Percentiles rank a stretch among this genome's conserved stretches.
Conservation (phyloP, 2,888 invertebrate species). For the Nomada fabriciana region DNA sequence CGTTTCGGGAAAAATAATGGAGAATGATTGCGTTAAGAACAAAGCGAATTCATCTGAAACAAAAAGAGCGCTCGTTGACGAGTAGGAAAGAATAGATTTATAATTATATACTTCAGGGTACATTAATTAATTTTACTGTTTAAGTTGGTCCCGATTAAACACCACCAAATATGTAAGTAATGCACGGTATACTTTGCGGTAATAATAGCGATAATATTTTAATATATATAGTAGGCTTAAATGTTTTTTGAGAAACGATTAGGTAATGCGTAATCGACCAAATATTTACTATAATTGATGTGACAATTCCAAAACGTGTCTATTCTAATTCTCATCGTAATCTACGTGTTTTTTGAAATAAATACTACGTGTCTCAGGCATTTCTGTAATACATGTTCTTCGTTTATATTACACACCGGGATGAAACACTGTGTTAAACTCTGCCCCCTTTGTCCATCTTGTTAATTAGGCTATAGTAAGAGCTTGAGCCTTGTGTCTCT, state of each 20-base stretch:
- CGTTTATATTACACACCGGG: not conserved
- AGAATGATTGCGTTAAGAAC: not conserved
- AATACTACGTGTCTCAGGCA: slow-evolving; percentile 3
- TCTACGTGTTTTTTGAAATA: slow-evolving; percentile 6
- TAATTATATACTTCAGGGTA: slow-evolving; percentile 11
- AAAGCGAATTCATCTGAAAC: not conserved
- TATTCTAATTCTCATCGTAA: slow-evolving; percentile 19
- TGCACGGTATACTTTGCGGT: slow-evolving; percentile 66
- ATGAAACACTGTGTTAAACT: not conserved
- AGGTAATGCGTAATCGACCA: slow-evolving; percentile 49
- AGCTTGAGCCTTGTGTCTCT: slow-evolving; percentile 47
- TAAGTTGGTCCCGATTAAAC: slow-evolving; percentile 32
- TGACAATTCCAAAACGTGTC: slow-evolving; percentile 1
- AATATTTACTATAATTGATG: slow-evolving; percentile 48
- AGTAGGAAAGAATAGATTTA: slow-evolving; percentile 8
- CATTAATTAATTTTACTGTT: slow-evolving; percentile 7
- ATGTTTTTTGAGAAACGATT: slow-evolving; percentile 46
- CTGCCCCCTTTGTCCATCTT: not conserved
- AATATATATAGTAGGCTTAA: slow-evolving; percentile 63
- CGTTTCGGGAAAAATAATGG: not conserved
- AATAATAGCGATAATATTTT: slow-evolving; percentile 71
- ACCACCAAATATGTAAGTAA: slow-evolving; percentile 27
- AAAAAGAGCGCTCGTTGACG: slow-evolving; percentile 51
- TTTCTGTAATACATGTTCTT: not conserved
- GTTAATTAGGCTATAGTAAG: slow-evolving; percentile 9